A percentile compares a stretch with the other conserved stretches of the same genome.
These are phyloP conservation scores for Epizoanthus scotinus DNA, from an alignment of 92 coral and sea anemone species.

Conservation along the genomic window DNA sequence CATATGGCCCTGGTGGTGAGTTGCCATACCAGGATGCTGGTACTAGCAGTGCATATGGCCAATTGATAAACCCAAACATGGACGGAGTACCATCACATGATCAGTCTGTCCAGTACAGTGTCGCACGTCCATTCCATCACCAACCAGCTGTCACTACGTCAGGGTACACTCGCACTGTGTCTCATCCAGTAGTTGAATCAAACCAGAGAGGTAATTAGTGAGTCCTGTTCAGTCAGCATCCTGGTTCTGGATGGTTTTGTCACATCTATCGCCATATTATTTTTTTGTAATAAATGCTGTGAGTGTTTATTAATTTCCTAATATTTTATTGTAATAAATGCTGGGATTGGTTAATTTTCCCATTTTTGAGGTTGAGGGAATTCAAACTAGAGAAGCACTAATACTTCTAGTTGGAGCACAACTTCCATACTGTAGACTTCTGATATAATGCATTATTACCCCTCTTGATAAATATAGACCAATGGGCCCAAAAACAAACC, in stretches of 20 bases:
- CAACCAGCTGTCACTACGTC: background rate
- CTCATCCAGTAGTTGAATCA: background rate
- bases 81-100: background rate
- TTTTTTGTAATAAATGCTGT: too few relatives aligned
- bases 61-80: background rate
- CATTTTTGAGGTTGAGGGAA: too few relatives aligned
- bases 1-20: background rate
- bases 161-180: background rate
- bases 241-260: background rate
- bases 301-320: too few relatives aligned
- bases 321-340: too few relatives aligned
- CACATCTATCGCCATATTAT: background rate
- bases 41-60: background rate
- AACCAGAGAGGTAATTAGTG: constrained; percentile 4
- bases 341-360: too few relatives aligned
- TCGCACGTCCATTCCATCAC: constrained; percentile 14
- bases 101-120: constrained; percentile 11
- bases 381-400: too few relatives aligned
- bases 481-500: too few relatives aligned
- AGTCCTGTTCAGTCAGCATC: too few relatives aligned
- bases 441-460: too few relatives aligned
- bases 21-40: background rate
- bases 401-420: too few relatives aligned
- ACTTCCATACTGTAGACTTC: too few relatives aligned
- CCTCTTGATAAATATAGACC: too few relatives aligned